A percentile compares a stretch with the other conserved stretches of the same genome.
Conservation (phyloP, 1,140 invertebrate species). For the Bombus affinis region DNA sequence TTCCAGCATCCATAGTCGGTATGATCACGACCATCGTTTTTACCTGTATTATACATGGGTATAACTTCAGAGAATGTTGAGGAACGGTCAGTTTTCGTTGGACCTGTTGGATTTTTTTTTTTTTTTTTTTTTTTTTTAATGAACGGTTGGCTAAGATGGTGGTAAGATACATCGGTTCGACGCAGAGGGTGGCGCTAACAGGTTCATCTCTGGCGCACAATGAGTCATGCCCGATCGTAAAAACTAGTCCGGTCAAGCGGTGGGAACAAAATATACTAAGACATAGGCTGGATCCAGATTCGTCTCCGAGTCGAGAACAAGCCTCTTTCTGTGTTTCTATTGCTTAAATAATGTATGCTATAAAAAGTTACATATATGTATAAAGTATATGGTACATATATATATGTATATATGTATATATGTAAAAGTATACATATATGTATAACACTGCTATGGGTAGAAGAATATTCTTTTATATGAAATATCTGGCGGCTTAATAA, state of each 20-base stretch:
- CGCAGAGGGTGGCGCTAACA: constrained; percentile 61
- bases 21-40: background rate
- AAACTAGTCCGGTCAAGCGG: constrained; percentile 25
- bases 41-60: too few relatives aligned
- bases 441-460: background rate
- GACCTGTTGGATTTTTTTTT: background rate
- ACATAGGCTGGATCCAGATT: background rate
- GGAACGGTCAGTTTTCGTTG: background rate
- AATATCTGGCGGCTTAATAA: background rate
- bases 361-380: too few relatives aligned
- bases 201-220: constrained; percentile 59
- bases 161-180: constrained; percentile 36
- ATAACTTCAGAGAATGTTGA: background rate
- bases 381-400: too few relatives aligned
- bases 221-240: constrained; percentile 47
- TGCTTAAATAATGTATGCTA: background rate
- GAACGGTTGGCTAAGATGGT: constrained; percentile 26
- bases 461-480: background rate
- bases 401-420: too few relatives aligned
- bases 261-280: constrained; percentile 3
- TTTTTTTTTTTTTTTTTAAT: background rate
- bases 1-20: too few relatives aligned
- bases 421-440: background rate
- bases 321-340: background rate
- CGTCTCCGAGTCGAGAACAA: background rate